Percentiles rank a stretch among this genome's conserved stretches.
phyloP scores from a whole-genome alignment of 2,113 vertebrate genomes.

The Labeo catla region DNA sequence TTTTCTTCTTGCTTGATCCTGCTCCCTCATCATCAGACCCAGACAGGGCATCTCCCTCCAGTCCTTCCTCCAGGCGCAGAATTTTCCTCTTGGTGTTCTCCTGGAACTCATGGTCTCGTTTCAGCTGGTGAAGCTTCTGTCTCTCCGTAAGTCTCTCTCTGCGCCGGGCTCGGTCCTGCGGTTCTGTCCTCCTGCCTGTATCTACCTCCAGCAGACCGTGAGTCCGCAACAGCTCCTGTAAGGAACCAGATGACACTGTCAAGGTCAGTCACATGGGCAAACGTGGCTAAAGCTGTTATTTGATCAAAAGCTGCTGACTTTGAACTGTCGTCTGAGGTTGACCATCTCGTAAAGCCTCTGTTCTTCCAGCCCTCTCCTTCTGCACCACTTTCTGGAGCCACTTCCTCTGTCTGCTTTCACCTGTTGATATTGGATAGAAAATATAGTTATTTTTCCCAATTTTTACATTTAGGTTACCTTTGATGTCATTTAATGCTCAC shows the following conservation, averaged over 20 bases:
- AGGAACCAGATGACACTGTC: background rate
- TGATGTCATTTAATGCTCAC: no score
- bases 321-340: slow-evolving; percentile 90
- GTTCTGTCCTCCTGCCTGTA: background rate
- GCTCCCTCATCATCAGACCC: slow-evolving; percentile 68
- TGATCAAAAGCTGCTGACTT: slow-evolving; percentile 66
- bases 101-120: slow-evolving; percentile 76
- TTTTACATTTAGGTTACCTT: background rate
- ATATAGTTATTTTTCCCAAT: background rate
- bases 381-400: slow-evolving; percentile 86
- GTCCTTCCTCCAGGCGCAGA: slow-evolving; percentile 76
- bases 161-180: slow-evolving; percentile 71
- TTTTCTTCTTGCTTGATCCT: slow-evolving; percentile 58
- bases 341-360: slow-evolving; percentile 91
- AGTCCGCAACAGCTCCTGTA: slow-evolving; percentile 82
- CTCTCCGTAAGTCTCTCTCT: slow-evolving; percentile 76
- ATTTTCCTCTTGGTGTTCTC: slow-evolving; percentile 79
- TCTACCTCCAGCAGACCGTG: slow-evolving; percentile 78
- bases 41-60: slow-evolving; percentile 66
- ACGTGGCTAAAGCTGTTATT: background rate
- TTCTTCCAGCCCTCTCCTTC: slow-evolving; percentile 86
- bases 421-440: slow-evolving; percentile 64
- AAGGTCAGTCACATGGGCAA: background rate
- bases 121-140: slow-evolving; percentile 80
- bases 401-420: slow-evolving; percentile 80